phyloP scores from a whole-genome alignment of 2,113 vertebrate species.

The Dunckerocampus dactyliophorus region DNA sequence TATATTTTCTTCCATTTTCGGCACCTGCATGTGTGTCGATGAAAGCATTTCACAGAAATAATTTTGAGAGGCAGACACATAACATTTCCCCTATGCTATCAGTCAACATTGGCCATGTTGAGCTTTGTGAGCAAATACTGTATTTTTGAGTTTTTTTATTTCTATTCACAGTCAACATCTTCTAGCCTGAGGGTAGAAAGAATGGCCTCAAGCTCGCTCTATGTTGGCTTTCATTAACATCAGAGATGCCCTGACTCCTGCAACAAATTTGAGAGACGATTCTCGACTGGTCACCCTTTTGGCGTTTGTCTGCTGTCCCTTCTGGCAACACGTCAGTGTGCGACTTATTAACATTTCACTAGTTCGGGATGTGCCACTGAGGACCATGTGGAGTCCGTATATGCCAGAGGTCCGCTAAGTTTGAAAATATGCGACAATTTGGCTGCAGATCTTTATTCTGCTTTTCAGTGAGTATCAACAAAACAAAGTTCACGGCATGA shows the following conservation, averaged over 20 bases:
- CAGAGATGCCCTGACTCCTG: slow-evolving; percentile 3
- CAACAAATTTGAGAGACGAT: slow-evolving; percentile 1
- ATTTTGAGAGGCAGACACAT: background rate
- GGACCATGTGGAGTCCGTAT: background rate
- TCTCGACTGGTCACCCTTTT: slow-evolving; percentile 4
- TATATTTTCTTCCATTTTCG: no score
- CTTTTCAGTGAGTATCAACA: no score
- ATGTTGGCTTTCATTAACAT: slow-evolving; percentile 22
- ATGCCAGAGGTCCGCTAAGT: background rate
- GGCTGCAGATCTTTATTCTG: background rate
- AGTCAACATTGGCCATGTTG: background rate
- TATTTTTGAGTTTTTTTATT: slow-evolving; percentile 1
- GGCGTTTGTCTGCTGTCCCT: slow-evolving; percentile 13
- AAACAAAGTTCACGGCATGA: no score
- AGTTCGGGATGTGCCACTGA: background rate
- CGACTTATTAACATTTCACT: slow-evolving; percentile 27
- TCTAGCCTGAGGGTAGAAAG: slow-evolving; percentile 24
- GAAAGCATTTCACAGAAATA: background rate
- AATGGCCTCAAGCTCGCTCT: slow-evolving; percentile 13
- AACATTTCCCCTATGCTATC: background rate
- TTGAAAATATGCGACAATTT: background rate
- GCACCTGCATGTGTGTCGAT: no score
- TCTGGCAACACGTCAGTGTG: slow-evolving; percentile 26
- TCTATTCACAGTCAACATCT: slow-evolving; percentile 13
- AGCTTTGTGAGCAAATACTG: slow-evolving; percentile 6